A percentile compares a stretch with the other conserved stretches of the same genome.
Evolutionary conservation across 2,797 vertebrate genomes (phyloP).

Genomic region (Miichthys miiuy): DNA sequence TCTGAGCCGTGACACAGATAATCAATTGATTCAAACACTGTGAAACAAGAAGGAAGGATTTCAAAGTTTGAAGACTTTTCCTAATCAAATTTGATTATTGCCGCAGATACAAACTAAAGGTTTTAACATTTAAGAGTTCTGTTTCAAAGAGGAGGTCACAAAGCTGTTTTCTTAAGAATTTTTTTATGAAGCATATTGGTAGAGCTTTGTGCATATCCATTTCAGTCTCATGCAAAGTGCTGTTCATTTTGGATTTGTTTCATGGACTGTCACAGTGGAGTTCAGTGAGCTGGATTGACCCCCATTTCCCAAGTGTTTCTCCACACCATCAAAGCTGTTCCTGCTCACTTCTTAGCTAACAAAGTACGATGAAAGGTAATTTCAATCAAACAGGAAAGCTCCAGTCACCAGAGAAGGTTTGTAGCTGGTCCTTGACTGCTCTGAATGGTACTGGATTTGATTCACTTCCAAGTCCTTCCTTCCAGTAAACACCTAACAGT

Average conservation of each 20-base stretch:
- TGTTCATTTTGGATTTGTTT: slow-evolving; percentile 77
- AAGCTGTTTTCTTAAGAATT: slow-evolving; percentile 64
- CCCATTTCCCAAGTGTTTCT: slow-evolving; percentile 64
- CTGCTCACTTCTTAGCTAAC: slow-evolving; percentile 37
- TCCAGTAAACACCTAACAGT: slow-evolving; percentile 10
- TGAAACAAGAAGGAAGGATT: slow-evolving; percentile 25
- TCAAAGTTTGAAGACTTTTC: slow-evolving; percentile 16
- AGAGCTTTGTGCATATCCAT: slow-evolving; percentile 74
- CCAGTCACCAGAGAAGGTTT: slow-evolving; percentile 25
- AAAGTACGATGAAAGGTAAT: slow-evolving; percentile 50
- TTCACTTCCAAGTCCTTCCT: slow-evolving; percentile 1
- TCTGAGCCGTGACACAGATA: slow-evolving; percentile 23
- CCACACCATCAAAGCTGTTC: slow-evolving; percentile 58
- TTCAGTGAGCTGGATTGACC: slow-evolving; percentile 67
- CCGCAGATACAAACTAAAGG: slow-evolving; percentile 39
- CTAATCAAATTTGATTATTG: slow-evolving; percentile 65
- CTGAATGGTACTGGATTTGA: slow-evolving; percentile 13
- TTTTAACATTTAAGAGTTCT: slow-evolving; percentile 59
- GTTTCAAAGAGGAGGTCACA: slow-evolving; percentile 70
- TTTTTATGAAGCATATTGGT: slow-evolving; percentile 66
- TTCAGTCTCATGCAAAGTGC: slow-evolving; percentile 74
- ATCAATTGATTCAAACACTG: slow-evolving; percentile 12
- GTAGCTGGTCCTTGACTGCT: slow-evolving; percentile 16
- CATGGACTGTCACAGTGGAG: slow-evolving; percentile 62
- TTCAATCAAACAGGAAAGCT: slow-evolving; percentile 45